A percentile compares a stretch with the other conserved stretches of the same genome.
These are phyloP conservation scores for Octomys mimax DNA, from an alignment of 2,797 vertebrate genomes.

Conservation along the genomic window DNA sequence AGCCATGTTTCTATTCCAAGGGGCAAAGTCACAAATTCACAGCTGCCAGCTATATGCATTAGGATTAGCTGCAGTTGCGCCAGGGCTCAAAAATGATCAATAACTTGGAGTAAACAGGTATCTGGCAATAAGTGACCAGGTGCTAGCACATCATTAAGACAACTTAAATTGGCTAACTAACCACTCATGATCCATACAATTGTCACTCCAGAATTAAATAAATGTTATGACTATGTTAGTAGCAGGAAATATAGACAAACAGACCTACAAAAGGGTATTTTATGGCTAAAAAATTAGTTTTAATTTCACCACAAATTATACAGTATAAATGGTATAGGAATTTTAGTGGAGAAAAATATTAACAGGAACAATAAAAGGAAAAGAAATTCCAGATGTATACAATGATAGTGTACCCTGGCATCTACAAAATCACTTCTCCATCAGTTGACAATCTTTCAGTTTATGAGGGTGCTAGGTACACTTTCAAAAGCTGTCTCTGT, in stretches of 20 bases:
- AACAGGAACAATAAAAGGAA: constrained; percentile 47
- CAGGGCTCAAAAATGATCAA: constrained; percentile 78
- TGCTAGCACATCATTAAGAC: constrained; percentile 59
- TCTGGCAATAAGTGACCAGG: constrained; percentile 75
- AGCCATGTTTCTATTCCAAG: constrained; percentile 70
- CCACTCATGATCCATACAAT: constrained; percentile 28
- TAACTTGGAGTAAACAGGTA: constrained; percentile 77
- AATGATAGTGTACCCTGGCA: neutral
- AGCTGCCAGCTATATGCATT: constrained; percentile 81
- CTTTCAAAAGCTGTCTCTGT: constrained; percentile 22
- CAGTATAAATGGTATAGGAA: constrained; percentile 20
- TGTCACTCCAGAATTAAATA: constrained; percentile 64
- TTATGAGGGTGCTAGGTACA: neutral
- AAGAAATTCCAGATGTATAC: neutral
- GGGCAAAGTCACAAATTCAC: constrained; percentile 80
- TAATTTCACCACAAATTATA: constrained; percentile 55
- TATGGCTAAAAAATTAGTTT: constrained; percentile 50
- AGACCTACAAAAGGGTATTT: constrained; percentile 47
- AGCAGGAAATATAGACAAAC: neutral
- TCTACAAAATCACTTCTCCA: constrained; percentile 36
- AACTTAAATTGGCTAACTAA: constrained; percentile 64
- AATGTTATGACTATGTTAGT: constrained; percentile 51
- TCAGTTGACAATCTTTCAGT: constrained; percentile 5
- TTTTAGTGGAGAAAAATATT: constrained; percentile 26
- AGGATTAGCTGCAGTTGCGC: constrained; percentile 77